phyloP scores from a whole-genome alignment of 1,140 invertebrate species.

The Penaeus indicus region DNA sequence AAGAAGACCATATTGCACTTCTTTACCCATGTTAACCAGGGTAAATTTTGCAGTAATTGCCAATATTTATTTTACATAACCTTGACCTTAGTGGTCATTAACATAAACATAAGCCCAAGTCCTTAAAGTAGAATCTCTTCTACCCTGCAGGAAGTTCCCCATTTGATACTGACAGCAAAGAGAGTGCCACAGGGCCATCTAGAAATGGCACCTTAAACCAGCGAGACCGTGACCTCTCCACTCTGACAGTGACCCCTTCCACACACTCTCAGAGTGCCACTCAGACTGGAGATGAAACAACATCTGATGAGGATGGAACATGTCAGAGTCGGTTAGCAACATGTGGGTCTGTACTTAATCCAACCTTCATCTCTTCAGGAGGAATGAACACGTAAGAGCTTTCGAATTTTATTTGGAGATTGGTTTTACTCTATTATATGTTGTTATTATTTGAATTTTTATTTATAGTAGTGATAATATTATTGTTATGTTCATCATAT shows the following conservation, averaged over 20 bases:
- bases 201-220: slow-evolving; percentile 54
- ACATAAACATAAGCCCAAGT: too few relatives aligned
- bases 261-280: slow-evolving; percentile 13
- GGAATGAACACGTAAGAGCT: slow-evolving; percentile 31
- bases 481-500: too few relatives aligned
- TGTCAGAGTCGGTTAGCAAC: slow-evolving; percentile 53
- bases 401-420: not conserved
- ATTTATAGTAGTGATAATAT: too few relatives aligned
- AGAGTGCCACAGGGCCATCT: not conserved
- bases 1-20: too few relatives aligned
- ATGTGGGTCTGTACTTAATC: slow-evolving; percentile 47
- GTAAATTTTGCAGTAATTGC: too few relatives aligned
- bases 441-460: too few relatives aligned
- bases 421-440: not conserved
- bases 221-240: slow-evolving; percentile 62
- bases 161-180: slow-evolving; percentile 7
- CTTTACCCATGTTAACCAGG: too few relatives aligned
- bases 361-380: slow-evolving; percentile 16
- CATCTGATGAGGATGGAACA: slow-evolving; percentile 44
- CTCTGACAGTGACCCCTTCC: slow-evolving; percentile 50
- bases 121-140: too few relatives aligned
- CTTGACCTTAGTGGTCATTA: too few relatives aligned
- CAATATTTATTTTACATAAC: too few relatives aligned
- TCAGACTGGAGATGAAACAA: not conserved
- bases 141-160: not conserved